Conservation (phyloP, 2,113 vertebrate species). For the Pimephales promelas region DNA sequence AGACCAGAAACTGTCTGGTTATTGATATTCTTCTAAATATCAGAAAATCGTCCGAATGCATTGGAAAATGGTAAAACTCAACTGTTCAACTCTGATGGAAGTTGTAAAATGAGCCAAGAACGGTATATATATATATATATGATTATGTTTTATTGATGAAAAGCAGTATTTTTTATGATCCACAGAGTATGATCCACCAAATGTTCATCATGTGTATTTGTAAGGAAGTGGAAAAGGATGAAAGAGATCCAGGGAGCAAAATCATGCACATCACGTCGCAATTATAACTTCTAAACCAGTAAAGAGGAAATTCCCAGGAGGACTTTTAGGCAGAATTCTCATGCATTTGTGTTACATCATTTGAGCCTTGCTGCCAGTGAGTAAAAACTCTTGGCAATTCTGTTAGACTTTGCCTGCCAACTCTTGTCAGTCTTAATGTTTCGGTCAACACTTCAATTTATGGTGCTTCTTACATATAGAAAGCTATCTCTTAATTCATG, state of each 20-base stretch:
- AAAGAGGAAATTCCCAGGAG: neutral
- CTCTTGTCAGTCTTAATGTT: neutral
- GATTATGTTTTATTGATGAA: no score
- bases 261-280: neutral
- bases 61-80: no score
- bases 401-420: constrained; percentile 3
- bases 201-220: neutral
- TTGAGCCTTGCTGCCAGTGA: neutral
- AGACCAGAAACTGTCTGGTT: no score
- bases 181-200: neutral
- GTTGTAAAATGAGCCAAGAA: no score
- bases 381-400: constrained; percentile 18
- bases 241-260: neutral
- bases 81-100: no score
- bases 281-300: neutral
- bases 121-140: no score
- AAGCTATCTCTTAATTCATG: constrained; percentile 15
- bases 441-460: neutral
- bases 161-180: no score
- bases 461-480: neutral
- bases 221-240: neutral
- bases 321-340: constrained; percentile 7
- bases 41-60: no score
- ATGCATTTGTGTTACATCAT: constrained; percentile 18
- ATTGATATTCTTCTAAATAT: no score